phyloP scores from a whole-genome alignment of 2,797 vertebrate species.

The Urosaurus nigricauda region DNA sequence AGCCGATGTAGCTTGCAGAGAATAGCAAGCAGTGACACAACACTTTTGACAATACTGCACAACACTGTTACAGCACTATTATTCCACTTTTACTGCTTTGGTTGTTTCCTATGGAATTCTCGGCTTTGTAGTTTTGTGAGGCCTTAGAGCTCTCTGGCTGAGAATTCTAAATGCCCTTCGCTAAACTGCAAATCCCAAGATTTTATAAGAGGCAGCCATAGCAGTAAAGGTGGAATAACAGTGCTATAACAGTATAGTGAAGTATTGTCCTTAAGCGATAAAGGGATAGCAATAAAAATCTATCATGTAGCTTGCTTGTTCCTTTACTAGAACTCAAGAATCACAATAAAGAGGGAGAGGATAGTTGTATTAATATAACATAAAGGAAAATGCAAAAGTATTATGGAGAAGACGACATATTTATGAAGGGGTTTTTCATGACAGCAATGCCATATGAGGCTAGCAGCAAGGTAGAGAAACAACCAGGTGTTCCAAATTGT shows the following conservation, averaged over 20 bases:
- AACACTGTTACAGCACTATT: no score
- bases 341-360: neutral
- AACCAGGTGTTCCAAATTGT: neutral
- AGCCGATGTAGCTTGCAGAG: neutral
- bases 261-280: neutral
- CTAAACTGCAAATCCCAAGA: no score
- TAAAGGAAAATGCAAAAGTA: neutral
- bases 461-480: neutral
- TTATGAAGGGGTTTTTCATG: neutral
- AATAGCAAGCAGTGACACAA: neutral
- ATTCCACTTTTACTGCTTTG: no score
- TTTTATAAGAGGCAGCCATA: no score
- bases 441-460: neutral
- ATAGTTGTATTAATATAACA: neutral
- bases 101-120: no score
- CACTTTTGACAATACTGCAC: no score
- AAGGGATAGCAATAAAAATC: neutral
- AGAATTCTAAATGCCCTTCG: no score
- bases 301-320: constrained; percentile 12
- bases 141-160: no score
- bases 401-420: neutral
- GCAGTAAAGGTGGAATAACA: no score
- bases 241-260: no score
- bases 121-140: no score
- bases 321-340: neutral